These are phyloP conservation scores for Drosophila quinaria DNA, from an alignment of 2,888 invertebrate species.

Conservation along the genomic window DNA sequence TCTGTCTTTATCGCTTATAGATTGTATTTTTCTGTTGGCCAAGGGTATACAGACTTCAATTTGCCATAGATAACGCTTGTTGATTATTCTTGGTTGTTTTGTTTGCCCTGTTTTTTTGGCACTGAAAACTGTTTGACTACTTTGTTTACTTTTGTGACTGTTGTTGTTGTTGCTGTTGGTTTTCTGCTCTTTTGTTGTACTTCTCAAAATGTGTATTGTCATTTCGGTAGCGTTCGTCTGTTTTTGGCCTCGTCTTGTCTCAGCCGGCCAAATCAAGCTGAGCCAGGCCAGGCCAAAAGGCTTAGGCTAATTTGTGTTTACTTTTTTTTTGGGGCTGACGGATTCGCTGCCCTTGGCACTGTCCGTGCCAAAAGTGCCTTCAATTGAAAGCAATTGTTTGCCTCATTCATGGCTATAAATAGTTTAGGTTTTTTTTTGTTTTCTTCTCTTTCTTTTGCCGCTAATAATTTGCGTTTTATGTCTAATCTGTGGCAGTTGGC, in stretches of 20 bases:
- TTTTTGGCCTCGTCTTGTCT: slow-evolving; percentile 47
- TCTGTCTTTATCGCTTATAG: slow-evolving; percentile 9
- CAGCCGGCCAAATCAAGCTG: slow-evolving; percentile 12
- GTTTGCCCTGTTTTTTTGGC: slow-evolving; percentile 39
- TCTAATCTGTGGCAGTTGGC: slow-evolving; percentile 66
- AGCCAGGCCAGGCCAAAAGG: slow-evolving; percentile 35
- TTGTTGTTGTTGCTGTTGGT: slow-evolving; percentile 25
- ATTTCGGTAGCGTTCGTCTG: slow-evolving; percentile 63
- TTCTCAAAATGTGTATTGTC: slow-evolving; percentile 53
- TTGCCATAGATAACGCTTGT: slow-evolving; percentile 51
- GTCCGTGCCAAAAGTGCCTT: slow-evolving; percentile 46
- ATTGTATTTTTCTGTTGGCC: slow-evolving; percentile 4
- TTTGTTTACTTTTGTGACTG: slow-evolving; percentile 41
- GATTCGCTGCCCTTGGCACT: slow-evolving; percentile 36
- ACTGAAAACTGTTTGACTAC: slow-evolving; percentile 48
- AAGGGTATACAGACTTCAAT: slow-evolving; percentile 44
- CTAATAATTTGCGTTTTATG: slow-evolving; percentile 71
- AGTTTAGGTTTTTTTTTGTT: slow-evolving; percentile 29
- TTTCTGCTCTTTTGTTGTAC: slow-evolving; percentile 33
- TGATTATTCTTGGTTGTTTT: slow-evolving; percentile 51
- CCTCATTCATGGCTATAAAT: slow-evolving; percentile 70
- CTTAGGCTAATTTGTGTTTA: slow-evolving; percentile 63
- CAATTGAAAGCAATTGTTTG: slow-evolving; percentile 68
- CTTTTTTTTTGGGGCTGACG: slow-evolving; percentile 40
- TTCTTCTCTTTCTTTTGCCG: slow-evolving; percentile 35